phyloP scores from a whole-genome alignment of 2,888 invertebrate species.

The Ophion obscuratus region DNA sequence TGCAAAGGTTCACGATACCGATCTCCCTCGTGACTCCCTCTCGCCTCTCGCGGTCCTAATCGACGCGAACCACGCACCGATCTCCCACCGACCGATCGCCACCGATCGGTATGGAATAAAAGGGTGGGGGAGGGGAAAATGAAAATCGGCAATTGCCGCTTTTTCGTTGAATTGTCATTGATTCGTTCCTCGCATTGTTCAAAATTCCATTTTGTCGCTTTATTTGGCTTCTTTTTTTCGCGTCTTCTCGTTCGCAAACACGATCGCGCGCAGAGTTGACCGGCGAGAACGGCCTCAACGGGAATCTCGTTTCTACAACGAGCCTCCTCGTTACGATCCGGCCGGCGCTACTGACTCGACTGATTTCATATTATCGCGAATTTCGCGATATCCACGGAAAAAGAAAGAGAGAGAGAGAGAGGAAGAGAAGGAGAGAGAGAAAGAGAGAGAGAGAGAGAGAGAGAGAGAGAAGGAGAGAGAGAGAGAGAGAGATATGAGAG shows the following conservation, averaged over 20 bases:
- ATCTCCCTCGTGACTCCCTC: not conserved
- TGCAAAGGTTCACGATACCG: not conserved
- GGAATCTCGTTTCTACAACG: slow-evolving; percentile 43
- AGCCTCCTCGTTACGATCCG: slow-evolving; percentile 56
- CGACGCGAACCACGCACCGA: not conserved
- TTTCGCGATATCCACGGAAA: slow-evolving; percentile 53
- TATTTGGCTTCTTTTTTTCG: slow-evolving; percentile 16
- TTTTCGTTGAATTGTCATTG: not conserved
- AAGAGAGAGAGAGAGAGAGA: not conserved
- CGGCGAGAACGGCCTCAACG: slow-evolving; percentile 32
- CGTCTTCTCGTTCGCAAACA: slow-evolving; percentile 11
- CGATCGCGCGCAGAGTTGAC: slow-evolving; percentile 37
- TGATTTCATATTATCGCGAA: slow-evolving; percentile 57
- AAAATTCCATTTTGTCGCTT: slow-evolving; percentile 25
- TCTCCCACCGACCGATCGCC: not conserved
- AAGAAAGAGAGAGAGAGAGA: slow-evolving; percentile 53
- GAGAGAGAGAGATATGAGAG: slow-evolving; percentile 50
- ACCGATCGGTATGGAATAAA: slow-evolving; percentile 4
- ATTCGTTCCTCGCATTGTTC: not conserved
- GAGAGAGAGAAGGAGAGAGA: slow-evolving; percentile 23
- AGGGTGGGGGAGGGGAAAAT: not conserved
- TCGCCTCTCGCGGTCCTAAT: not conserved
- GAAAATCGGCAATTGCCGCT: slow-evolving; percentile 35
- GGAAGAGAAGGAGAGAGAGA: slow-evolving; percentile 17
- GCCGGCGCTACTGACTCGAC: slow-evolving; percentile 54